Evolutionary conservation across 2,888 invertebrate genomes (phyloP).

Genomic region (Phaonia tiefii): DNA sequence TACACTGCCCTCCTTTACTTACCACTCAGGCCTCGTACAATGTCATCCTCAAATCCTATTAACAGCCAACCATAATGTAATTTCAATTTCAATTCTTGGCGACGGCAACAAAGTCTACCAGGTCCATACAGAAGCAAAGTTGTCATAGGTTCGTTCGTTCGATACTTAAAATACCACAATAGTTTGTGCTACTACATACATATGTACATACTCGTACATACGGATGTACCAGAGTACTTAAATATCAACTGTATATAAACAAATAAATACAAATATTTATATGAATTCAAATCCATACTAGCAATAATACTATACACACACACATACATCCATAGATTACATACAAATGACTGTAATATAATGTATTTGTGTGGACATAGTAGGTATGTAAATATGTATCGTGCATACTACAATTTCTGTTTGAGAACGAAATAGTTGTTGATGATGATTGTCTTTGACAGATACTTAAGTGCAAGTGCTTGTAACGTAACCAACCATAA

Average conservation of each 20-base stretch:
- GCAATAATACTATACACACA: no score
- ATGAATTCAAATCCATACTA: no score
- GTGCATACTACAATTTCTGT: conserved; percentile 21
- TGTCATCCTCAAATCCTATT: conserved; percentile 29
- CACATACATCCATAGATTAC: conserved; percentile 2
- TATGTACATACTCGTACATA: not conserved
- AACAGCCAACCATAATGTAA: conserved; percentile 29
- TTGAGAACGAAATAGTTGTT: conserved; percentile 13
- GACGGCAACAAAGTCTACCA: conserved; percentile 21
- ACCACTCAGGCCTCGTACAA: not conserved
- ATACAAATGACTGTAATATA: no score
- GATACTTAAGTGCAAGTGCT: conserved; percentile 52
- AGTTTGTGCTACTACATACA: not conserved
- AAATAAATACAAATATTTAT: not conserved
- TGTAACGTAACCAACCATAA: conserved; percentile 31
- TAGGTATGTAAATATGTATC: no score
- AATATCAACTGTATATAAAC: not conserved
- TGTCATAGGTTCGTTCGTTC: no score
- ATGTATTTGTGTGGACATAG: no score
- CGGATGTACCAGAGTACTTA: not conserved
- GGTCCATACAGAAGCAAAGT: not conserved
- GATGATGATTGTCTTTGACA: conserved; percentile 56
- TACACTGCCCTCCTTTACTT: no score
- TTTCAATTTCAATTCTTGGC: conserved; percentile 40
- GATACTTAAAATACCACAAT: no score